These are phyloP conservation scores for Diorhabda carinulata DNA, from an alignment of 1,140 invertebrate species.

Conservation along the genomic window DNA sequence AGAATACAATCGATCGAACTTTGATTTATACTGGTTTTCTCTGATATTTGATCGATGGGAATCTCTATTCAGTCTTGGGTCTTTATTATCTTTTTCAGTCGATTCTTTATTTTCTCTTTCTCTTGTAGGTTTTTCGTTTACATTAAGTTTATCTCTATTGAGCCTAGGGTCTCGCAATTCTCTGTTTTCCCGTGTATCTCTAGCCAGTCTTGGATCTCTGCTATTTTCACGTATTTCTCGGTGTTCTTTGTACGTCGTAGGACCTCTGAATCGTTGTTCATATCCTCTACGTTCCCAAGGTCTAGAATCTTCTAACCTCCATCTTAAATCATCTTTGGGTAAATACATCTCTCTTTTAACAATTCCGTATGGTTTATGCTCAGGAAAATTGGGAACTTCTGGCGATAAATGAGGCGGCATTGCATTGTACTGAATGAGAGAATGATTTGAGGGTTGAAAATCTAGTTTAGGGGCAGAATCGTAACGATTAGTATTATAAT, in stretches of 20 bases:
- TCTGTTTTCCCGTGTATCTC: conserved; percentile 26
- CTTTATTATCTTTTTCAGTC: conserved; percentile 16
- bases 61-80: conserved; percentile 19
- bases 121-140: conserved; percentile 11
- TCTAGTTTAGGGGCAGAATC: conserved; percentile 4
- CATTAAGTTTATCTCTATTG: conserved; percentile 14
- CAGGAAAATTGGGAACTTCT: conserved; percentile 9
- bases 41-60: not conserved
- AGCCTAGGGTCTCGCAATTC: conserved; percentile 18
- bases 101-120: conserved; percentile 10
- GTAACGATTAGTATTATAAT: conserved; percentile 15
- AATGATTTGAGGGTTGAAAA: conserved; percentile 5
- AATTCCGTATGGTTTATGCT: conserved; percentile 3
- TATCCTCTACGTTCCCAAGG: conserved; percentile 12
- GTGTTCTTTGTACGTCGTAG: conserved; percentile 14
- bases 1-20: conserved; percentile 34
- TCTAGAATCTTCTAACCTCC: conserved; percentile 11
- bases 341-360: not conserved
- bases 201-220: conserved; percentile 13
- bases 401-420: conserved; percentile 10
- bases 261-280: conserved; percentile 1
- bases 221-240: conserved; percentile 12
- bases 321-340: conserved; percentile 12
- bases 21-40: conserved; percentile 20
- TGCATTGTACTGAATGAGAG: conserved; percentile 3